Percentiles rank a stretch among this genome's conserved stretches.
Conservation (phyloP, 2,888 invertebrate genomes). For the Drosophila kanekoi region DNA sequence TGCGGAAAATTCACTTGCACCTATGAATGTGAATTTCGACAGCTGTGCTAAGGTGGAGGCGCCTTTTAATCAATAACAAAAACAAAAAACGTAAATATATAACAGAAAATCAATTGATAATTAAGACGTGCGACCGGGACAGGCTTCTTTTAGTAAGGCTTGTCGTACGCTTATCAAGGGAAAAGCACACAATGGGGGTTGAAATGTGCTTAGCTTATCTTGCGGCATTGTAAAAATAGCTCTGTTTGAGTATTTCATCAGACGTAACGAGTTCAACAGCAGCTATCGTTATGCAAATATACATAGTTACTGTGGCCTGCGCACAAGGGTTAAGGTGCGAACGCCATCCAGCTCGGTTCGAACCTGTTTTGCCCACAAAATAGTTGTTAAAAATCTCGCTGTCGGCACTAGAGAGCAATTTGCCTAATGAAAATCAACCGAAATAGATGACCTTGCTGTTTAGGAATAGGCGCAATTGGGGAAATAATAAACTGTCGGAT, state of each 20-base stretch:
- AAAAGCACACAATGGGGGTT: slow-evolving; percentile 1
- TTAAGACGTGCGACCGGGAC: slow-evolving; percentile 15
- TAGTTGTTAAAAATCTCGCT: no score
- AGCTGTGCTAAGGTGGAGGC: slow-evolving; percentile 21
- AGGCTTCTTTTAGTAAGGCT: background rate
- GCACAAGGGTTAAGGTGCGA: slow-evolving; percentile 31
- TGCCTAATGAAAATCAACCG: background rate
- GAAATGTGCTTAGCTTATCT: slow-evolving; percentile 29
- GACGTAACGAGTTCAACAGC: background rate
- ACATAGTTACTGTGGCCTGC: no score
- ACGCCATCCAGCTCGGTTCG: background rate
- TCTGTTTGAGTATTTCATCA: slow-evolving; percentile 31
- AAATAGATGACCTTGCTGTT: no score
- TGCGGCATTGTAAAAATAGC: slow-evolving; percentile 18
- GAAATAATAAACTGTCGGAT: no score
- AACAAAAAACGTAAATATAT: background rate
- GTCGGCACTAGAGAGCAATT: background rate
- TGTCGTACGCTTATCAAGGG: background rate
- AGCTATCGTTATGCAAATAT: background rate
- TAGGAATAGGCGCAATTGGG: no score
- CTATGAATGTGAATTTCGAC: slow-evolving; percentile 36
- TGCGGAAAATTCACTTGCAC: slow-evolving; percentile 12
- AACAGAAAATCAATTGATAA: slow-evolving; percentile 39
- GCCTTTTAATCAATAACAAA: slow-evolving; percentile 27
- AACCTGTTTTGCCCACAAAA: slow-evolving; percentile 47